Percentiles rank a stretch among this genome's conserved stretches.
Evolutionary conservation across 2,797 vertebrate genomes (phyloP).

Genomic region (Nothura maculosa): DNA sequence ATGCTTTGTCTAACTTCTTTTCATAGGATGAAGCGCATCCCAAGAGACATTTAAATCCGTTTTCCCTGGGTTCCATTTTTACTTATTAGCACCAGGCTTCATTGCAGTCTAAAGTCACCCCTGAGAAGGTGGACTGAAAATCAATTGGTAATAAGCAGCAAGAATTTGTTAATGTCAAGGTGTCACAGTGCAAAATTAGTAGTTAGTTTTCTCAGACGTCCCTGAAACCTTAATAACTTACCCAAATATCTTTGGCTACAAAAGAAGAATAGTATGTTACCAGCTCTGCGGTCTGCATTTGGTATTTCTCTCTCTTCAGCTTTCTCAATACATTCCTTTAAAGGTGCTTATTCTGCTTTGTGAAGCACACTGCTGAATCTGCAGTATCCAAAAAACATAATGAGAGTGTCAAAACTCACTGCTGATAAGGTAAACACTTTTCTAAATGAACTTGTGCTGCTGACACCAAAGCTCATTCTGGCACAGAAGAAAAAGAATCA

Average conservation of each 20-base stretch:
- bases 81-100: conserved; percentile 3
- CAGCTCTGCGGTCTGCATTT: not conserved
- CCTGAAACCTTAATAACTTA: conserved; percentile 11
- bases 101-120: conserved; percentile 20
- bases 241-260: not conserved
- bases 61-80: not conserved
- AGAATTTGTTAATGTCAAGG: conserved; percentile 22
- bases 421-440: not conserved
- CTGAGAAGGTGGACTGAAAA: conserved; percentile 26
- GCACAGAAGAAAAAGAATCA: not conserved
- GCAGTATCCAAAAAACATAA: not conserved
- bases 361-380: not conserved
- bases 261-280: not conserved
- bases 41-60: conserved; percentile 24
- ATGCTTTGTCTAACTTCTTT: conserved; percentile 32
- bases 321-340: not conserved
- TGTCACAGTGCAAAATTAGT: conserved; percentile 5
- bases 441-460: not conserved
- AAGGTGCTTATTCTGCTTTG: not conserved
- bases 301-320: not conserved
- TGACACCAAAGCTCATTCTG: not conserved
- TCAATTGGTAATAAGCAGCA: conserved; percentile 18
- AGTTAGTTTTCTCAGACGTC: not conserved
- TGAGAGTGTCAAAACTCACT: not conserved
- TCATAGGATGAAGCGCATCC: not conserved